Base-by-base conservation (phyloP, 2,888 invertebrate species). In the Anthophora plumipes region DNA sequence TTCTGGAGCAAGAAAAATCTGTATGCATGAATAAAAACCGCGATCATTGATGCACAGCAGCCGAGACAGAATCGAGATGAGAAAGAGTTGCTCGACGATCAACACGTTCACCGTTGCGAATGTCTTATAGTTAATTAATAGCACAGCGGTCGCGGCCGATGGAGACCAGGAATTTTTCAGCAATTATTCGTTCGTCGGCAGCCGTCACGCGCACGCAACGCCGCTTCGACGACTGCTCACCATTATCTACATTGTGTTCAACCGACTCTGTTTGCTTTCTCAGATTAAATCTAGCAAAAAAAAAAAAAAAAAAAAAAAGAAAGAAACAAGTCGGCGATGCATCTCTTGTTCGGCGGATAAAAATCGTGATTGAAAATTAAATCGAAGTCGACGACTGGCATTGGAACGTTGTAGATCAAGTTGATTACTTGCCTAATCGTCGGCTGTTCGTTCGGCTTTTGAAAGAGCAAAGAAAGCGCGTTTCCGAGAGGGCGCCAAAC, bases 121-220 rank as follows among this genome's bases (percentile, higher is more conserved):
- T 87, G 90, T 90, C 90, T 87, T 88, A 87, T 86, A 87, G 86
- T 82, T 91, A 91, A 91, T 91, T 91, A 90, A 90, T 89, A 85
- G 87, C 66, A 82, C 81, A 80, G 83, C 81, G 86, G 91, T 91
- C 88, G 87, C 91, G 91, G 89, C 85, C 85, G 75, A 70, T 90
- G 90, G 89, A 85, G 86, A 86, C 80, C 84, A 87, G 91, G 91
- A 89, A 91, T 91, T 91, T 90, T 90, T 86, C 87, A 82, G 85
- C 90, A 90, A 91, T 91, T 90, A 90, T 90, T 87, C 85, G 89
- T 88, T 87, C 86, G 78, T 66, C 80, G 77, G 72, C 66, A 72
- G 79, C 80, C 37, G 74, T 59, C 69, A 43, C 60, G 48, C 66
- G 68, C 43, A 55, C 41, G 75, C 64, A 43, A 57, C 69, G 48